phyloP scores from a whole-genome alignment of 1,140 invertebrate species.

The Periplaneta americana region DNA sequence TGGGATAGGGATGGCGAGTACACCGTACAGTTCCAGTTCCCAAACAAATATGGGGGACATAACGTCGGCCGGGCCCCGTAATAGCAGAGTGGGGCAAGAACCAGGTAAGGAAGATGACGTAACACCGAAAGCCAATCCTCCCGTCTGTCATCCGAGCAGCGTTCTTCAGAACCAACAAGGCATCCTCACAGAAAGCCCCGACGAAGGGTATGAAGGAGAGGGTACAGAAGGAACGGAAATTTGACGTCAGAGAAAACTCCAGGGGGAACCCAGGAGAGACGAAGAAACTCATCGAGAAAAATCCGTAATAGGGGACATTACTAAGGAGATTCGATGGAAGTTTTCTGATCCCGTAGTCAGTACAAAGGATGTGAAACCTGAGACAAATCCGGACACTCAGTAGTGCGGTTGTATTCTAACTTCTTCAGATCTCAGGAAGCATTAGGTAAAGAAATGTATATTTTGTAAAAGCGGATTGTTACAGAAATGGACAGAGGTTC shows the following conservation, averaged over 20 bases:
- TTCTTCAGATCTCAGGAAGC: not conserved
- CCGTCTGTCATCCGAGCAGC: not conserved
- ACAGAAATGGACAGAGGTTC: not conserved
- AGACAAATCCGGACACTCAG: not conserved
- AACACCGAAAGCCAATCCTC: not conserved
- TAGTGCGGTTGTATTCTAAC: not conserved
- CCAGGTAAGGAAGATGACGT: not conserved
- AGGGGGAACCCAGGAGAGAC: not conserved
- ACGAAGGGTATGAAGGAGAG: slow-evolving; percentile 82
- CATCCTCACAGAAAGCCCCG: slow-evolving; percentile 73
- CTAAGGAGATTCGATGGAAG: slow-evolving; percentile 10
- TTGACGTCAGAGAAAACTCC: slow-evolving; percentile 27
- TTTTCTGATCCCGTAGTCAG: slow-evolving; percentile 1
- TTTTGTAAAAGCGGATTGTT: not conserved
- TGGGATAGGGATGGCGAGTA: not conserved
- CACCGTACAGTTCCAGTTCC: not conserved
- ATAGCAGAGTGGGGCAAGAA: not conserved
- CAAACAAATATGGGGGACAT: not conserved
- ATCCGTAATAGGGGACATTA: not conserved
- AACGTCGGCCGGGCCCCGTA: not conserved
- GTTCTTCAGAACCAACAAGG: not conserved
- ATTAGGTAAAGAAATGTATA: not conserved
- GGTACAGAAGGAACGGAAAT: slow-evolving; percentile 35
- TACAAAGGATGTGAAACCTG: not conserved
- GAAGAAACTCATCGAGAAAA: not conserved